These are phyloP conservation scores for Silurus glanis DNA, from an alignment of 2,113 vertebrate species.

Conservation along the genomic window DNA sequence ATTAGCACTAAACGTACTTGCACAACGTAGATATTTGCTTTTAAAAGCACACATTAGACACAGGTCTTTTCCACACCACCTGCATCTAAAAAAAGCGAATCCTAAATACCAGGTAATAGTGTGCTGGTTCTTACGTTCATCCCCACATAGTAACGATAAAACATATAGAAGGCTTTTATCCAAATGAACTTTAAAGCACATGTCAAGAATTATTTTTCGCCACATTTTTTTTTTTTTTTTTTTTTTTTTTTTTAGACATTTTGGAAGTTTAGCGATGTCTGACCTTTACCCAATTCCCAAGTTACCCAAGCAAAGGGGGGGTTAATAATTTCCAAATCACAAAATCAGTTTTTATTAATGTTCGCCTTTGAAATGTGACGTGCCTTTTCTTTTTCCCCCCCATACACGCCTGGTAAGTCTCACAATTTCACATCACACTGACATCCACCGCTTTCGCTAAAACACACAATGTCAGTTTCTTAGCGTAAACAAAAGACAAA, in stretches of 20 bases:
- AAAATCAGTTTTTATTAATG: conserved; percentile 71
- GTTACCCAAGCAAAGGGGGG: conserved; percentile 65
- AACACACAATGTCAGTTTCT: conserved; percentile 65
- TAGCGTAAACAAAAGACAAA: conserved; percentile 69
- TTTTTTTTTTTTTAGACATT: conserved; percentile 65
- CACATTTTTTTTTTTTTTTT: conserved; percentile 70
- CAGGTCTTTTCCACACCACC: neutral
- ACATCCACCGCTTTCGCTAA: conserved; percentile 62
- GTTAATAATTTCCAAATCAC: conserved; percentile 72
- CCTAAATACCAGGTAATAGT: neutral
- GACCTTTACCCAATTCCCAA: conserved; percentile 56
- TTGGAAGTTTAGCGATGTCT: conserved; percentile 68
- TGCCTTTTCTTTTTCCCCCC: conserved; percentile 38
- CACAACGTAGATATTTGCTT: neutral
- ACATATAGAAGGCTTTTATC: conserved; percentile 58
- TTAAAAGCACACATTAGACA: neutral
- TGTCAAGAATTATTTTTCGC: conserved; percentile 66
- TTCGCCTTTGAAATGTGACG: conserved; percentile 61
- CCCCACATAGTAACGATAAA: no score
- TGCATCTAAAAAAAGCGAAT: neutral
- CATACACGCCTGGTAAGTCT: conserved; percentile 52
- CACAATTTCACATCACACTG: conserved; percentile 59
- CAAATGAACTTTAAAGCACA: conserved; percentile 69
- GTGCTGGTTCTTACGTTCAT: neutral
- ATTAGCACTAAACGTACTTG: conserved; percentile 21